phyloP scores from a whole-genome alignment of 2,113 vertebrate species.

The Leptobrachium ailaonicum region DNA sequence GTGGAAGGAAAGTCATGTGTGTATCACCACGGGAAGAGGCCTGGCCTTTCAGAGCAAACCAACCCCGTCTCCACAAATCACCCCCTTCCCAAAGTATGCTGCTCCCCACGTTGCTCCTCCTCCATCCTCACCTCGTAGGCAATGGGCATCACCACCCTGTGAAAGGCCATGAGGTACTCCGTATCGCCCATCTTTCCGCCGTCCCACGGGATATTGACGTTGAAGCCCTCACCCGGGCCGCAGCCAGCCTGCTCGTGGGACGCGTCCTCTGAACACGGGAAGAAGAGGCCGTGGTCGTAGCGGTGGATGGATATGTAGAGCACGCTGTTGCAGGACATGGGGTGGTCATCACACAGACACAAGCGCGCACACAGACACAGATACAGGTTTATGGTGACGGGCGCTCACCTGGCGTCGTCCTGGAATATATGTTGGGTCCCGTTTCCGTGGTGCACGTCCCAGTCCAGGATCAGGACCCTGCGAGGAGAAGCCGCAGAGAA shows the following conservation, averaged over 20 bases:
- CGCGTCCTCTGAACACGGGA: constrained; percentile 77
- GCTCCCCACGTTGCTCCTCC: not conserved
- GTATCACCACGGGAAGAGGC: not conserved
- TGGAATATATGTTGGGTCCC: constrained; percentile 89
- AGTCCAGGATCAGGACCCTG: constrained; percentile 84
- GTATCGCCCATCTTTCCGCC: constrained; percentile 76
- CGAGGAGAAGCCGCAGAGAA: not conserved
- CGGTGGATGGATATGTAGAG: constrained; percentile 87
- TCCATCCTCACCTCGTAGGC: constrained; percentile 72
- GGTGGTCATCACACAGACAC: not conserved
- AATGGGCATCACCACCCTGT: constrained; percentile 80
- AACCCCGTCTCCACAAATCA: not conserved
- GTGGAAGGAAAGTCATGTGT: not conserved
- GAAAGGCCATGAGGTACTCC: constrained; percentile 83
- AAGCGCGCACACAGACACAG: no score
- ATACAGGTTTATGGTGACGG: not conserved
- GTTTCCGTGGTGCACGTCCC: constrained; percentile 92
- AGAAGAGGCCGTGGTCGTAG: constrained; percentile 81
- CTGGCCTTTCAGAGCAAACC: not conserved
- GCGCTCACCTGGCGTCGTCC: constrained; percentile 76
- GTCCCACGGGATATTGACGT: constrained; percentile 85
- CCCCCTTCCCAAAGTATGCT: not conserved
- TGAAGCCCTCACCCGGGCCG: constrained; percentile 74
- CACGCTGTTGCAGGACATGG: constrained; percentile 57
- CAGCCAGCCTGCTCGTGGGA: constrained; percentile 68